Conservation (phyloP, 2,113 vertebrate genomes). For the Atlantisia rogersi region DNA sequence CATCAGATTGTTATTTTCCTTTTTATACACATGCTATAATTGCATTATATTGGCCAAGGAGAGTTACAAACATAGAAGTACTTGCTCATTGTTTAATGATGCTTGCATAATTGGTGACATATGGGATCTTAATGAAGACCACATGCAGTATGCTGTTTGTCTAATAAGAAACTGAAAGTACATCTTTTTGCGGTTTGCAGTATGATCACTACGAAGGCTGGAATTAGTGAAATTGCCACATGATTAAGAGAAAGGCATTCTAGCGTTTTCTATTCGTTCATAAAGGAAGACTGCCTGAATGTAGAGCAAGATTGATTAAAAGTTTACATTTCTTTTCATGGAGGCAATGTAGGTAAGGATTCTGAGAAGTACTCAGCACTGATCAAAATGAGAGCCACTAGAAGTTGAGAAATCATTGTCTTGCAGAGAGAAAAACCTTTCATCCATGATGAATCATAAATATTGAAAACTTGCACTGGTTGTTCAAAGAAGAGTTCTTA, state of each 20-base stretch:
- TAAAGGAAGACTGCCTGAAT: neutral
- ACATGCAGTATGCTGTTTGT: neutral
- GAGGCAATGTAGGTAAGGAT: neutral
- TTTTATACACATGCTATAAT: neutral
- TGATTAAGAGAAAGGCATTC: neutral
- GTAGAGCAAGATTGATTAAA: neutral
- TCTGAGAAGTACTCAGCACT: neutral
- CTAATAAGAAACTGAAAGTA: neutral
- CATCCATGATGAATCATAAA: neutral
- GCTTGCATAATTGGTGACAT: neutral
- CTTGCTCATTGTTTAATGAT: neutral
- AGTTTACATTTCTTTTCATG: neutral
- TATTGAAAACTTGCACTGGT: neutral
- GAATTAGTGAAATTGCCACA: neutral
- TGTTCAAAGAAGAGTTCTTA: neutral
- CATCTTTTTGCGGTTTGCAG: neutral
- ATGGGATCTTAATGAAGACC: neutral
- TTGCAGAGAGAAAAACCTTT: neutral
- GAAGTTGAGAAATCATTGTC: neutral
- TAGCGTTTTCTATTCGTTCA: neutral
- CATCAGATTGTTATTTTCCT: neutral
- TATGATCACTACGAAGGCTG: neutral
- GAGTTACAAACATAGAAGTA: neutral
- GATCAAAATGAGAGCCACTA: neutral
- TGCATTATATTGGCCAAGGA: neutral